Base-by-base conservation (phyloP, 2,888 invertebrate species). In the Liposcelis brunnea region DNA sequence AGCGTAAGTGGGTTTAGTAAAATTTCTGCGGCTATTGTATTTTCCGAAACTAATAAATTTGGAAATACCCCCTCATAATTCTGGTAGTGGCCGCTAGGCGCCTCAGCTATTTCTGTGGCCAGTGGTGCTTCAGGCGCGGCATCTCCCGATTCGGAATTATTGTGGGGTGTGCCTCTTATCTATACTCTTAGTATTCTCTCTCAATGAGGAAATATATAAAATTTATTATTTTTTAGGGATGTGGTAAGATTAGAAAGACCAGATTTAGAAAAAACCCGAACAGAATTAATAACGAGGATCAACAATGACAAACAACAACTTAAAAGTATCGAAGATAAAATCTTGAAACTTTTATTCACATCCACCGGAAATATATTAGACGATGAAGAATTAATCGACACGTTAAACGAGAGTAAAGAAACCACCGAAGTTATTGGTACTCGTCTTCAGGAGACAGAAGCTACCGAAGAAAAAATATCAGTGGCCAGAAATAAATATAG, bases 231-330 rank as follows among this genome's bases (percentile, higher is more conserved):
- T 49, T 61, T 32, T 53, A 77, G 84, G 3, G 83, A 86, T 55
- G 87, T 90, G 44, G 90, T 91, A n/a, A 77, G 87, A 34, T 71
- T 90, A 51, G 93, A 94, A 62, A 68, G 83, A 52, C 91, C 91
- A 0, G 89, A 89, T 52, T 65, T 93, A 49, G 93, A 94, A 62
- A 64, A 74, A 49, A 75, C 77, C 59, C 71, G 91, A 44, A 84
- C 80, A 46, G 83, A 87, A 54, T 68, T 93, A 43, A 83, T 91
- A 35, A 70, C 81, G 15, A 77, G 80, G 54, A 91, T 91, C 51
- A 89, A 89, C 55, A 67, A 75, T 0, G 89, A 90, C 58, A 89
- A 86, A 60, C 79, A 77, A 19, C 83, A 86, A 52, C 63, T 93
- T 47, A 74, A 87, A 50, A 75, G 74, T 43, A 80, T 93, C 49